Conservation (phyloP, 2,888 invertebrate genomes). For the Byasa hedistus region DNA sequence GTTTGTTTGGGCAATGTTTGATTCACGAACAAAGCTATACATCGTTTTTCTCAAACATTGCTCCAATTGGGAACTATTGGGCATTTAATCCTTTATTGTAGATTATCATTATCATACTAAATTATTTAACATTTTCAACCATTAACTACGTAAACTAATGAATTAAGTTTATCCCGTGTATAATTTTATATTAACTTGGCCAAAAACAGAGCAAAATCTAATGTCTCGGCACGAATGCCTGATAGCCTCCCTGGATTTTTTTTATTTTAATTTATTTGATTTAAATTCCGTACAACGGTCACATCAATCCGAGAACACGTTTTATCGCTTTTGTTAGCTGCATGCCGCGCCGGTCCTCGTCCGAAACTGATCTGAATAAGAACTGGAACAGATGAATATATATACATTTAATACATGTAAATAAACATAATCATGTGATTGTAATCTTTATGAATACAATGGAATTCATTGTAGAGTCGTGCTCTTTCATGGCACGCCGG, state of each 20-base stretch:
- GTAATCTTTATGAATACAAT: constrained; percentile 17
- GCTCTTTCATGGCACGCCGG: constrained; percentile 1
- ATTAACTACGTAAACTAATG: constrained; percentile 79
- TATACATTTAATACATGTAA: constrained; percentile 36
- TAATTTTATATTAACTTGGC: constrained; percentile 74
- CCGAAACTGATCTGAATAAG: background rate
- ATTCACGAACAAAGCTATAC: constrained; percentile 41
- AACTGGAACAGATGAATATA: background rate
- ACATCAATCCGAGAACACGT: constrained; percentile 69
- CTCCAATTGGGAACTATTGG: constrained; percentile 78
- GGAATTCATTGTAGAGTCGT: background rate
- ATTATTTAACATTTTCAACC: constrained; percentile 78
- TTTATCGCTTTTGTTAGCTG: constrained; percentile 71
- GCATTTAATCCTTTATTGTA: constrained; percentile 80
- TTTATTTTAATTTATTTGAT: constrained; percentile 40
- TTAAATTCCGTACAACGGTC: constrained; percentile 64
- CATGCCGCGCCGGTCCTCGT: constrained; percentile 54
- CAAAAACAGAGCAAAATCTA: constrained; percentile 50
- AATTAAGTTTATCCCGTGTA: constrained; percentile 61
- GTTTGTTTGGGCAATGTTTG: constrained; percentile 68
- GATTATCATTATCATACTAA: constrained; percentile 80
- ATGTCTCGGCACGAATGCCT: constrained; percentile 79
- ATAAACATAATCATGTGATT: constrained; percentile 13
- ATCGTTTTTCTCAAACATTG: constrained; percentile 58
- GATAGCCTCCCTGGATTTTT: constrained; percentile 73